Conservation (phyloP, 1,140 invertebrate genomes). For the Drosophila tsacasi region DNA sequence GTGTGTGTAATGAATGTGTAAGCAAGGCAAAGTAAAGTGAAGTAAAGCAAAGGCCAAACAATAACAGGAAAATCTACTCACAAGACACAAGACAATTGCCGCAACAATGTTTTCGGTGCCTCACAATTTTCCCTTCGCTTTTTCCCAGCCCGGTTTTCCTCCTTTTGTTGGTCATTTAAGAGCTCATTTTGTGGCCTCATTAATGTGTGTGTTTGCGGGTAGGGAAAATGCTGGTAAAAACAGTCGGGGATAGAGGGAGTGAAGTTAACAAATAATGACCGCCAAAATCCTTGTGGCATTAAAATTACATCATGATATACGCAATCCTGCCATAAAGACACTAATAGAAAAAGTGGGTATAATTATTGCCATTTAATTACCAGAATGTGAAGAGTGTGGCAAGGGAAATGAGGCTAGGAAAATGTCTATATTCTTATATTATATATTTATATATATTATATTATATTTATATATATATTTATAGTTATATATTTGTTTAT, state of each 20-base stretch:
- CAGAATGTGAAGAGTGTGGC: neutral
- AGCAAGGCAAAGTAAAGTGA: conserved; percentile 25
- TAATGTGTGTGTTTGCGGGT: conserved; percentile 25
- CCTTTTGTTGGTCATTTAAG: conserved; percentile 48
- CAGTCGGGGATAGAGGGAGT: neutral
- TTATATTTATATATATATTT: too few species aligned
- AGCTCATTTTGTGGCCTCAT: conserved; percentile 56
- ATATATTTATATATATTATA: neutral
- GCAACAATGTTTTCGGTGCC: conserved; percentile 44
- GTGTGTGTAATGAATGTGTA: conserved; percentile 38
- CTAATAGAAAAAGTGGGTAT: conserved; percentile 19
- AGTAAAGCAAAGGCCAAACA: conserved; percentile 42
- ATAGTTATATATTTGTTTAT: neutral
- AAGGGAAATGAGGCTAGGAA: neutral
- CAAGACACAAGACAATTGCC: conserved; percentile 53
- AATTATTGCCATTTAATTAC: conserved; percentile 10
- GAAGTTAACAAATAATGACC: conserved; percentile 45
- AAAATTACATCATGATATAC: conserved; percentile 47
- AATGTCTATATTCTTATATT: neutral
- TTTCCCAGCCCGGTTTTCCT: conserved; percentile 7
- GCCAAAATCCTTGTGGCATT: conserved; percentile 30
- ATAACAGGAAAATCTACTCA: conserved; percentile 43
- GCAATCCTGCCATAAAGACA: conserved; percentile 25
- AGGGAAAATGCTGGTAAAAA: neutral
- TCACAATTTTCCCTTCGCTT: neutral